phyloP scores from a whole-genome alignment of 2,797 vertebrate genomes.

The Melanotaenia maccullochi region DNA sequence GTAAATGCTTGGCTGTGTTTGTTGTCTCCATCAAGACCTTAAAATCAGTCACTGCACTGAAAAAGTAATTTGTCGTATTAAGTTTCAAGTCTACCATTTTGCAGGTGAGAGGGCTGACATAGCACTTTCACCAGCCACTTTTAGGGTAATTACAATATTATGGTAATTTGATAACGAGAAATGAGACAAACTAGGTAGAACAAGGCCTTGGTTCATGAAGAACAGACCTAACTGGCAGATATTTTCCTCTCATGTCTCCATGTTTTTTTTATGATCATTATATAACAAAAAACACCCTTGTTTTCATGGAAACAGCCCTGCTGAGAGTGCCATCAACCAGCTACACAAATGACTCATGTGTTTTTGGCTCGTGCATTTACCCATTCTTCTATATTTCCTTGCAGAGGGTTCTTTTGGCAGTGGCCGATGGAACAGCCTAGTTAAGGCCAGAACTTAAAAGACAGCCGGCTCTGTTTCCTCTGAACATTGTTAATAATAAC shows the following conservation, averaged over 20 bases:
- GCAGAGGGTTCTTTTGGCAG: conserved; percentile 58
- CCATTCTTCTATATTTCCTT: conserved; percentile 69
- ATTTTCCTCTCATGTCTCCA: conserved; percentile 38
- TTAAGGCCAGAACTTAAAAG: conserved; percentile 47
- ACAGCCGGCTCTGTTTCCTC: conserved; percentile 45
- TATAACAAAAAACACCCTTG: conserved; percentile 53
- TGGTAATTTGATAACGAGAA: conserved; percentile 27
- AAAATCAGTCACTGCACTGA: conserved; percentile 1
- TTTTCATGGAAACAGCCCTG: conserved; percentile 54
- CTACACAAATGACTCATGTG: conserved; percentile 72
- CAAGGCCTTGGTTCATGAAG: conserved; percentile 45
- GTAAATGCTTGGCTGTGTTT: conserved; percentile 12
- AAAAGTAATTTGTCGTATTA: conserved; percentile 29
- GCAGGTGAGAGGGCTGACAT: background rate
- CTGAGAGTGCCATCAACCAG: conserved; percentile 54
- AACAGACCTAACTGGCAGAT: conserved; percentile 32
- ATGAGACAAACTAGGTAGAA: conserved; percentile 23
- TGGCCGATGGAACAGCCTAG: conserved; percentile 58
- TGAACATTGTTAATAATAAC: conserved; percentile 40
- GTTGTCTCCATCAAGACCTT: conserved; percentile 21
- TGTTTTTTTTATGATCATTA: conserved; percentile 52
- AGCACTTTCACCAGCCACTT: conserved; percentile 10
- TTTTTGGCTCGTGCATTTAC: conserved; percentile 52
- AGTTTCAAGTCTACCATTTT: conserved; percentile 34
- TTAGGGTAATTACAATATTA: conserved; percentile 27